These are phyloP conservation scores for Seriola rivoliana DNA, from an alignment of 2,113 vertebrate species.

Conservation along the genomic window DNA sequence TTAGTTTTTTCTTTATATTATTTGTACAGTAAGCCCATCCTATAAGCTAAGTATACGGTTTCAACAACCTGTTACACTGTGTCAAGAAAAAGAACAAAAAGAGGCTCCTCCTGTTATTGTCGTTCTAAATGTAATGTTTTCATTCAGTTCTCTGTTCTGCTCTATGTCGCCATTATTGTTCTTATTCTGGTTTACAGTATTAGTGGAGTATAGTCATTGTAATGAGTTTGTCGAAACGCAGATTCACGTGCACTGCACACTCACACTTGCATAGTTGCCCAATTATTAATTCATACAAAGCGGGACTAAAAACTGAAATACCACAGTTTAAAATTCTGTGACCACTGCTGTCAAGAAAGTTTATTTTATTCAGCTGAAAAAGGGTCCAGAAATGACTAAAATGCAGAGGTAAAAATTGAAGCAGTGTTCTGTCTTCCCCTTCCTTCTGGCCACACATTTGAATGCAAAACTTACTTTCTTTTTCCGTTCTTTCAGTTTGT, in stretches of 20 bases:
- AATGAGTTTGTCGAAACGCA: slow-evolving; percentile 51
- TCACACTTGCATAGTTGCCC: slow-evolving; percentile 20
- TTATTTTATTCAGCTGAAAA: background rate
- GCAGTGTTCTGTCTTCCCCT: slow-evolving; percentile 50
- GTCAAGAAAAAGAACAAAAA: slow-evolving; percentile 67
- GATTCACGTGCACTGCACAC: slow-evolving; percentile 35
- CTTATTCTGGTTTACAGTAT: slow-evolving; percentile 51
- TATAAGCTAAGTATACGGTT: slow-evolving; percentile 66
- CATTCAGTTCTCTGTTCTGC: slow-evolving; percentile 43
- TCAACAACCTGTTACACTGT: slow-evolving; percentile 71
- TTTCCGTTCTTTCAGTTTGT: slow-evolving; percentile 73
- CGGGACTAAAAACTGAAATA: no score
- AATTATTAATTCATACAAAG: slow-evolving; percentile 3
- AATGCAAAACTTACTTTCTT: slow-evolving; percentile 47
- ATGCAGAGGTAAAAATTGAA: slow-evolving; percentile 19
- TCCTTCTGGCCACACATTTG: slow-evolving; percentile 57
- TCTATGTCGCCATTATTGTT: slow-evolving; percentile 33
- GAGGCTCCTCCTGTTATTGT: slow-evolving; percentile 46
- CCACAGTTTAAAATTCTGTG: no score
- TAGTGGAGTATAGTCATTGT: slow-evolving; percentile 60
- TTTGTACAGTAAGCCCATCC: slow-evolving; percentile 65
- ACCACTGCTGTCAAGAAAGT: no score
- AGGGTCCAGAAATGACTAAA: slow-evolving; percentile 20
- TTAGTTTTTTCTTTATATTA: slow-evolving; percentile 27
- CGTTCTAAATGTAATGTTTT: slow-evolving; percentile 66